phyloP scores from a whole-genome alignment of 1,140 invertebrate genomes.

The Conus betulinus region DNA sequence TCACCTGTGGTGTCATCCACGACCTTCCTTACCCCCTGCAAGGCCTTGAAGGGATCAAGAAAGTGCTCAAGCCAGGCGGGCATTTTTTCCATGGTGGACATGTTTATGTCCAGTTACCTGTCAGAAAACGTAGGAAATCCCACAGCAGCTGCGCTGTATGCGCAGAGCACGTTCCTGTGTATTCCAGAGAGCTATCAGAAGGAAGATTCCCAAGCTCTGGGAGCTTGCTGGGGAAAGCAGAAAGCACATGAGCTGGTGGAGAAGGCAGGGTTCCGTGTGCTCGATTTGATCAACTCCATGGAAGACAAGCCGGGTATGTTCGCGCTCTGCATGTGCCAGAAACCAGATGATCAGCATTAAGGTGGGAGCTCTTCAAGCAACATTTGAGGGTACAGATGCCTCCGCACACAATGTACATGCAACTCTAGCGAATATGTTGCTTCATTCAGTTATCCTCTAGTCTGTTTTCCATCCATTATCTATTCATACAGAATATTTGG shows the following conservation, averaged over 20 bases:
- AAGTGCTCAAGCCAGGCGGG: constrained; percentile 44
- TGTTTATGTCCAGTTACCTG: constrained; percentile 39
- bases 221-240: constrained; percentile 43
- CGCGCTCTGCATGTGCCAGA: constrained; percentile 7
- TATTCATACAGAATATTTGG: too few species aligned
- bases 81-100: constrained; percentile 45
- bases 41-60: constrained; percentile 40
- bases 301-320: neutral
- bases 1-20: constrained; percentile 26
- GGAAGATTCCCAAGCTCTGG: constrained; percentile 40
- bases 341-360: neutral
- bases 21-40: neutral
- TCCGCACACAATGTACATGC: too few species aligned
- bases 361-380: too few species aligned
- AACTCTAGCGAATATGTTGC: too few species aligned
- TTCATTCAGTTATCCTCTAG: too few species aligned
- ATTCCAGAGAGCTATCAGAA: constrained; percentile 34
- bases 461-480: too few species aligned
- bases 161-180: constrained; percentile 44
- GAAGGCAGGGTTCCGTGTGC: neutral
- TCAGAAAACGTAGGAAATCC: constrained; percentile 48
- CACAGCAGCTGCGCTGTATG: constrained; percentile 54
- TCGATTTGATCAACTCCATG: neutral
- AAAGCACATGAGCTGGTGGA: neutral
- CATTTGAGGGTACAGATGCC: neutral